Evolutionary conservation across 2,888 invertebrate species (phyloP), one percentile per base, ranked within the genome.

Genomic region (Liodrosophila aerea): DNA sequence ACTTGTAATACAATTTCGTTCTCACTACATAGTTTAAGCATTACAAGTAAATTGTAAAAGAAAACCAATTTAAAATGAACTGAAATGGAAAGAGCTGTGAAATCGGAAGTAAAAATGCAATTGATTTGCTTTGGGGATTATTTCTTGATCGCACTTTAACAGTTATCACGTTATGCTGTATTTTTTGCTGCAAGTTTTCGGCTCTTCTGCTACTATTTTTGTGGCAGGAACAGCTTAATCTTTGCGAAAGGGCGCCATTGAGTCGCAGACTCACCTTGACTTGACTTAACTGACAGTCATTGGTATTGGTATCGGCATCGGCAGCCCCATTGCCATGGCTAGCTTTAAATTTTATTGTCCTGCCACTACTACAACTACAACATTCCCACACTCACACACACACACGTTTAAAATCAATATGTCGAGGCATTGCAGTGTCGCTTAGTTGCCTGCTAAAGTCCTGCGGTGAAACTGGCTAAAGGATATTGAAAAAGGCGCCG

Each of bases 401-500:
- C 22, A 22, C 13, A 39, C 2, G 8, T 5, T 16, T 65, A 73
- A 76, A 78, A 78, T 78, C 77, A 76, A 80, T 78, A 78, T 64
- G 80, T 73, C 63, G 83, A 60, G 64, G 63, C 71, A 71, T 56
- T 58, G 52, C 54, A 39, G 22, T 22, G 45, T 45, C 46, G 66
- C 57, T 57, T 59, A 60, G 62, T 50, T 76, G 52, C 49, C 44
- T 43, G 56, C 51, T 58, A 30, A 61, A 30, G 22, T 30, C 11
- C 58, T 74, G 74, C 37, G 78, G 78, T 46, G 47, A 64, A 54
- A 56, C 62, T 58, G 31, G 39, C 45, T 53, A 73, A 64, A 70
- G 73, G 65, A 78, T 78, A 78, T 78, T 78, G 78, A 78, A 83
- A 78, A 83, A 76, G 81, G 81, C 78, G 78, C 74, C 77, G 84